A percentile compares a stretch with the other conserved stretches of the same genome.
phyloP scores from a whole-genome alignment of 2,113 vertebrate genomes.

The Terrapene triunguis region DNA sequence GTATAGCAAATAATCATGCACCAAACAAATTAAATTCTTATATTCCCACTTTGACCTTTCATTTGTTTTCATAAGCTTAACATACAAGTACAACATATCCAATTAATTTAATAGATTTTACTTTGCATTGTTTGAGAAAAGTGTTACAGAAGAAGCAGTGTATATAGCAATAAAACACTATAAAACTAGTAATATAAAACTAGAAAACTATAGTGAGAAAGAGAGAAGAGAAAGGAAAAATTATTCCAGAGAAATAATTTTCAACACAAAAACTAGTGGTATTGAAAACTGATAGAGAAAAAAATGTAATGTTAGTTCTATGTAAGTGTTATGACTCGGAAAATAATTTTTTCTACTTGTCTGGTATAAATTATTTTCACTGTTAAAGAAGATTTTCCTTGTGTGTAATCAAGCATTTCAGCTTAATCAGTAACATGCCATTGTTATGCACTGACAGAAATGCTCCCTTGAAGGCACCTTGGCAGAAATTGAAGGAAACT shows the following conservation, averaged over 20 bases:
- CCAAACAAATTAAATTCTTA: background rate
- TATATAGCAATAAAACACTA: background rate
- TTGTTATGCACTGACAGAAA: conserved; percentile 79
- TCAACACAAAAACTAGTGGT: background rate
- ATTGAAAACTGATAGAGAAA: background rate
- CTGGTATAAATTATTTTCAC: background rate
- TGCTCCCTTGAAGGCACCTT: conserved; percentile 83
- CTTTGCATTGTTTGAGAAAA: background rate
- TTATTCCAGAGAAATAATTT: background rate
- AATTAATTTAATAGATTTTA: background rate
- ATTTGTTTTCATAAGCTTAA: background rate
- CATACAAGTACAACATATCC: background rate
- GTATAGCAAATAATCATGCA: background rate
- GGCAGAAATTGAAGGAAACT: conserved; percentile 81
- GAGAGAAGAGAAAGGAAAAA: background rate
- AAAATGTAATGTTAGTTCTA: background rate
- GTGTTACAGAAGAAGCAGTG: background rate
- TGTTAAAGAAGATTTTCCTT: background rate
- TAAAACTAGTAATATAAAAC: background rate
- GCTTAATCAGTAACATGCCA: background rate
- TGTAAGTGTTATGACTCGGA: background rate
- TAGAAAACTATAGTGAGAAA: background rate
- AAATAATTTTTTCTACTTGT: background rate
- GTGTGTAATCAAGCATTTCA: background rate
- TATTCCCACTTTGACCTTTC: background rate